These are phyloP conservation scores for Frankliniella fusca DNA, from an alignment of 2,888 invertebrate species.

Conservation along the genomic window DNA sequence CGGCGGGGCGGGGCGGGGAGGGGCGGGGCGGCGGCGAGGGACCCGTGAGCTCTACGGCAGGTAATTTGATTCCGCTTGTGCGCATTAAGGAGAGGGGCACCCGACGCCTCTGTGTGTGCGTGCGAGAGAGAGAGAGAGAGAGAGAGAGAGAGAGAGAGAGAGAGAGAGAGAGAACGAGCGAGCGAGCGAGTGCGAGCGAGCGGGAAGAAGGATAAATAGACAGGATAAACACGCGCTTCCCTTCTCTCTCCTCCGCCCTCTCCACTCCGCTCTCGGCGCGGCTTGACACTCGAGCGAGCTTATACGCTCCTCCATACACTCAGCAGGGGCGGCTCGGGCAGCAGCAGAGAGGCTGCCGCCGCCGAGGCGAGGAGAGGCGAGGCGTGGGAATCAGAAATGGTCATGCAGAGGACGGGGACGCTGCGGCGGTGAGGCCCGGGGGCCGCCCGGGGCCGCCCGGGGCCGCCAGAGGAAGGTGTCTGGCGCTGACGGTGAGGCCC, in stretches of 20 bases:
- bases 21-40: neutral
- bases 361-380: neutral
- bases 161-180: slow-evolving; percentile 11
- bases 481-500: too few species aligned
- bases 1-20: too few species aligned
- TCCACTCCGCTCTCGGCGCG: neutral
- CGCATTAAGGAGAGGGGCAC: neutral
- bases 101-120: slow-evolving; percentile 28
- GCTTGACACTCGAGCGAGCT: slow-evolving; percentile 5
- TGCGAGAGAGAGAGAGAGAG: slow-evolving; percentile 27
- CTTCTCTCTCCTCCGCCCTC: neutral
- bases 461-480: too few species aligned
- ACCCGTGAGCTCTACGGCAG: neutral
- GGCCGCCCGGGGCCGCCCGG: neutral
- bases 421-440: neutral
- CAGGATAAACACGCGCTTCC: neutral
- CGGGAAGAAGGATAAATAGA: neutral
- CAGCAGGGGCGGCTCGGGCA: neutral
- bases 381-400: neutral
- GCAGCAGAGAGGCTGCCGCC: neutral
- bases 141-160: neutral
- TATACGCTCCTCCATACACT: neutral
- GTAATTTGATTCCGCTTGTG: neutral
- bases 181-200: slow-evolving; percentile 30
- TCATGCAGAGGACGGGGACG: neutral